A percentile compares a stretch with the other conserved stretches of the same genome.
Evolutionary conservation across 2,888 invertebrate genomes (phyloP).

Genomic region (Mythimna albipuncta): DNA sequence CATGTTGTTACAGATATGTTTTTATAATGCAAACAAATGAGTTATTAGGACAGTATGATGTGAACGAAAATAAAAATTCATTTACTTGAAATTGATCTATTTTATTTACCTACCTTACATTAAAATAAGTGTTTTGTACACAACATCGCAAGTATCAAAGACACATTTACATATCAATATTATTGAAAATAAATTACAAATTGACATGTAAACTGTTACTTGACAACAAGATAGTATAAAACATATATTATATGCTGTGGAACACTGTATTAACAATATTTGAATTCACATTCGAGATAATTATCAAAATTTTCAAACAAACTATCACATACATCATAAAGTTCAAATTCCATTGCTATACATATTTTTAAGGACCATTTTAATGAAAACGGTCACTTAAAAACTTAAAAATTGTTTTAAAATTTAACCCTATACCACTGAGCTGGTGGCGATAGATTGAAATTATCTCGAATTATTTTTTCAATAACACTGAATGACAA

Average conservation of each 20-base stretch:
- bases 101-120: conserved; percentile 59
- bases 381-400: too few relatives aligned
- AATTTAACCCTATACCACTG: too few relatives aligned
- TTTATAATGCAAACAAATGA: conserved; percentile 88
- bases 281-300: too few relatives aligned
- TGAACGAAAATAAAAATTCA: conserved; percentile 88
- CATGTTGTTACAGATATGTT: conserved; percentile 90
- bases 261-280: not conserved
- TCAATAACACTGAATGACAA: not conserved
- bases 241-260: not conserved
- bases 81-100: conserved; percentile 77
- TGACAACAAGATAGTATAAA: not conserved
- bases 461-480: too few relatives aligned
- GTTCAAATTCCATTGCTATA: too few relatives aligned
- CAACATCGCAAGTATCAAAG: not conserved
- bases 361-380: too few relatives aligned
- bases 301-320: too few relatives aligned
- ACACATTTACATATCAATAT: not conserved
- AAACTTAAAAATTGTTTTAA: too few relatives aligned
- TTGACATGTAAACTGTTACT: not conserved
- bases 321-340: too few relatives aligned
- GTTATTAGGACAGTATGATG: conserved; percentile 88
- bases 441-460: too few relatives aligned
- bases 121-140: conserved; percentile 15
- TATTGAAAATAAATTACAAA: conserved; percentile 2